Evolutionary conservation across 2,113 vertebrate genomes (phyloP), one percentile per base, ranked within the genome.

Genomic region (Coptodon rendalli): DNA sequence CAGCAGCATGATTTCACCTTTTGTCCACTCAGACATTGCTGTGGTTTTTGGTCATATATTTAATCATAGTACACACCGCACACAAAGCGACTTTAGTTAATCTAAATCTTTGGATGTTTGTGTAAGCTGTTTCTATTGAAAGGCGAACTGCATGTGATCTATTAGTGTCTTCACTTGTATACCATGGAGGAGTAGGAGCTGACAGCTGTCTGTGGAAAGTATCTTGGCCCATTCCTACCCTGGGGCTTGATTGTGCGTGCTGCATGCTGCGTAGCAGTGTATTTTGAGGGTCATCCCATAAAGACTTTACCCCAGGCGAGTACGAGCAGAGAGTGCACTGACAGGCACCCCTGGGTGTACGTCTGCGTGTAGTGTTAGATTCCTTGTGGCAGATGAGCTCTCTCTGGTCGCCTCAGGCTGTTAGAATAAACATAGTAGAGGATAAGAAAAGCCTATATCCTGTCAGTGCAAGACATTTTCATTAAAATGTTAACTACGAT

Each of bases 341-440:
- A 90, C 91, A 91, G 92, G 79, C 91, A 89, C 83, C 91, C 63
- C 89, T 63, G 91, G 36, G 86, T 87, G 63, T 85, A 79, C 52
- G 40, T 86, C 81, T 91, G 45, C 71, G 43, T 87, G 84, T 89
- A 17, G 83, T 71, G 81, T 89, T 63, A 52, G 52, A 90, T 91
- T 91, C 92, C 88, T 93, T 83, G 88, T 94, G 90, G 92, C 92
- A 95, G 93, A 93, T 94, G 95, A 91, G 93, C 85, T 91, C 92
- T 71, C 81, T 71, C 43, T 22, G 50, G 73, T 83, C 0, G 27
- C 89, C 84, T 59, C 63, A 12, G 93, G 89, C 90, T 89, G 81
- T 84, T 59, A 34, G 88, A 91, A 92, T 89, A 95, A 93, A 95
- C 89, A 93, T 52, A 88, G 86, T 57, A 40, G 82, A 54, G 59